Percentiles rank a stretch among this genome's conserved stretches.
Evolutionary conservation across 2,888 invertebrate species (phyloP).

Genomic region (Caenorhabditis becei): DNA sequence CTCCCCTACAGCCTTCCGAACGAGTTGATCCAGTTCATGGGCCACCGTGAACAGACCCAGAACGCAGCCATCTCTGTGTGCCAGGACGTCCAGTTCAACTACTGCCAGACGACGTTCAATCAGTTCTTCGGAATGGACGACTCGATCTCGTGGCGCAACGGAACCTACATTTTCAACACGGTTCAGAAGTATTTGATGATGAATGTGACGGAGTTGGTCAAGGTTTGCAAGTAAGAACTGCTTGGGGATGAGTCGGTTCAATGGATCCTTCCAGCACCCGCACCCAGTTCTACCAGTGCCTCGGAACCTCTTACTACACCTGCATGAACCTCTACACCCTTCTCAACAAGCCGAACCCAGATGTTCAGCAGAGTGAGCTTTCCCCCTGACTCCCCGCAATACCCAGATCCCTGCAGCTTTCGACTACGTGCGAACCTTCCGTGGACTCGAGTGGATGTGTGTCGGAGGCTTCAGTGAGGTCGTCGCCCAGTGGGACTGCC

Average conservation of each 20-base stretch:
- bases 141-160: slow-evolving; percentile 61
- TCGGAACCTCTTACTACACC: slow-evolving; percentile 72
- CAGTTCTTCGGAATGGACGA: slow-evolving; percentile 61
- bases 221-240: slow-evolving; percentile 71
- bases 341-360: slow-evolving; percentile 61
- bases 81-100: slow-evolving; percentile 61
- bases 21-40: slow-evolving; percentile 53
- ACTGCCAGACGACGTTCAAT: slow-evolving; percentile 65
- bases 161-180: slow-evolving; percentile 59
- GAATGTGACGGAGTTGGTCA: slow-evolving; percentile 64
- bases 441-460: slow-evolving; percentile 72
- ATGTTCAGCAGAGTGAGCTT: slow-evolving; percentile 57
- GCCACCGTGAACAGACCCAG: slow-evolving; percentile 30
- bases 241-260: not conserved
- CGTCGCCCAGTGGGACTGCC: slow-evolving; percentile 61
- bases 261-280: slow-evolving; percentile 60
- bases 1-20: slow-evolving; percentile 46
- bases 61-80: slow-evolving; percentile 54
- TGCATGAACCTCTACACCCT: slow-evolving; percentile 71
- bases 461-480: slow-evolving; percentile 73
- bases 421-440: slow-evolving; percentile 71
- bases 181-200: slow-evolving; percentile 59
- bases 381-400: not conserved
- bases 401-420: slow-evolving; percentile 50
- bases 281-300: slow-evolving; percentile 73